Percentiles rank a stretch among this genome's conserved stretches.
phyloP scores from a whole-genome alignment of 2,888 invertebrate species.

The Pristionchus japonicus region DNA sequence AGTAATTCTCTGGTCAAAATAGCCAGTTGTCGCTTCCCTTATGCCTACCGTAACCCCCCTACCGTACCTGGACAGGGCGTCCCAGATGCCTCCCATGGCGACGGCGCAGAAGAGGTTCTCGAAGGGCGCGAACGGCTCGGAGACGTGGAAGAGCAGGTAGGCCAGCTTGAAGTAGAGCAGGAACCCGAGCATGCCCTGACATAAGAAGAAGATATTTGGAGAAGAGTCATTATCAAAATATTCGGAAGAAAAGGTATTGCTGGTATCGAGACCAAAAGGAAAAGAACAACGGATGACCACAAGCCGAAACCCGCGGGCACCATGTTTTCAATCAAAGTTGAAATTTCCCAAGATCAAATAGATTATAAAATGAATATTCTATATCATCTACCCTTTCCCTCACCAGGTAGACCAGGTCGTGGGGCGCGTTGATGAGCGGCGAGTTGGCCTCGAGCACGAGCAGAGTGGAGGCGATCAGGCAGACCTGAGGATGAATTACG shows the following conservation, averaged over 20 bases:
- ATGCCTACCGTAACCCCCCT: not conserved
- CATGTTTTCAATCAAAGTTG: too few species aligned
- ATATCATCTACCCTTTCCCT: too few species aligned
- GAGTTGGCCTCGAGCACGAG: slow-evolving; percentile 97
- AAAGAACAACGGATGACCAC: too few species aligned
- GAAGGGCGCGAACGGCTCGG: slow-evolving; percentile 98
- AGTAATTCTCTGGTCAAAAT: too few species aligned
- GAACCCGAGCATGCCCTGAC: slow-evolving; percentile 73
- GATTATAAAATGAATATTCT: too few species aligned
- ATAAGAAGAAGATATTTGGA: too few species aligned
- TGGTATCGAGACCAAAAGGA: too few species aligned
- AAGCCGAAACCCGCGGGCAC: too few species aligned
- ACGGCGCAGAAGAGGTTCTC: slow-evolving; percentile 97
- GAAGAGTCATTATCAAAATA: too few species aligned
- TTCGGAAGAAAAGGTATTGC: too few species aligned
- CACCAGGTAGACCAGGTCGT: slow-evolving; percentile 95
- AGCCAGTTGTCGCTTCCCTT: too few species aligned
- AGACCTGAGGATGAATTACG: slow-evolving; percentile 88
- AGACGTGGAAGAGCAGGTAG: slow-evolving; percentile 94
- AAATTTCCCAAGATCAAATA: too few species aligned
- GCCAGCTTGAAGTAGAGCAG: slow-evolving; percentile 83
- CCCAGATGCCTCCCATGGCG: slow-evolving; percentile 98
- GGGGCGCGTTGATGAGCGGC: slow-evolving; percentile 94
- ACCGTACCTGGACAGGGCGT: slow-evolving; percentile 82
- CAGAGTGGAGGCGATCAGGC: slow-evolving; percentile 92